Percentiles rank a stretch among this genome's conserved stretches.
These are phyloP conservation scores for Ellobium chinense DNA, from an alignment of 2,888 invertebrate species.

Conservation along the genomic window DNA sequence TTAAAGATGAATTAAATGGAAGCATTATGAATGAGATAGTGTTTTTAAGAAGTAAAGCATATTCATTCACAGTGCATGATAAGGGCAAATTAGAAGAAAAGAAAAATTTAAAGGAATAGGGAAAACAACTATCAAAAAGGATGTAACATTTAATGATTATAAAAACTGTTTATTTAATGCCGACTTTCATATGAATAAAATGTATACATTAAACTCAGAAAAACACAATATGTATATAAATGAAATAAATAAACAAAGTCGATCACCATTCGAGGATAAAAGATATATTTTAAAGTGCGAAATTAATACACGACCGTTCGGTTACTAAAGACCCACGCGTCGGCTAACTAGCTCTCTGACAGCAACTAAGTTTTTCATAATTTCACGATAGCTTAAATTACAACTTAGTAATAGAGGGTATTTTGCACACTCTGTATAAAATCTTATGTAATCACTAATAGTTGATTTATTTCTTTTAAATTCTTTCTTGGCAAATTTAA, in stretches of 20 bases:
- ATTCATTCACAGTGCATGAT: neutral
- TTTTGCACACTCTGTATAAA: no score
- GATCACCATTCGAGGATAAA: constrained; percentile 12
- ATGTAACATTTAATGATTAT: constrained; percentile 19
- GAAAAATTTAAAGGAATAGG: constrained; percentile 6
- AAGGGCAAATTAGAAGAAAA: neutral
- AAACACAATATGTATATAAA: constrained; percentile 19
- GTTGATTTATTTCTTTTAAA: no score
- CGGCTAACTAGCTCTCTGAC: no score
- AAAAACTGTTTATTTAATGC: constrained; percentile 9
- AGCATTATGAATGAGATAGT: constrained; percentile 9
- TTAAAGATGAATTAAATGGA: constrained; percentile 5
- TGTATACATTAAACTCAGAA: constrained; percentile 18
- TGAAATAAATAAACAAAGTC: constrained; percentile 13
- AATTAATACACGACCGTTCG: constrained; percentile 19
- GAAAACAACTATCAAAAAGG: neutral
- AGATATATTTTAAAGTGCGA: neutral
- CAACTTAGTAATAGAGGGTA: no score
- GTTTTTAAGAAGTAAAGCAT: constrained; percentile 42
- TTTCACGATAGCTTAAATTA: no score
- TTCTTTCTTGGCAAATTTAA: no score
- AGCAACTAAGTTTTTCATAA: no score
- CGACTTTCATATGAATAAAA: no score
- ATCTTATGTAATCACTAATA: no score
- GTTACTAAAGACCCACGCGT: no score